phyloP scores from a whole-genome alignment of 1,140 invertebrate species.

The Sesamia nonagrioides region DNA sequence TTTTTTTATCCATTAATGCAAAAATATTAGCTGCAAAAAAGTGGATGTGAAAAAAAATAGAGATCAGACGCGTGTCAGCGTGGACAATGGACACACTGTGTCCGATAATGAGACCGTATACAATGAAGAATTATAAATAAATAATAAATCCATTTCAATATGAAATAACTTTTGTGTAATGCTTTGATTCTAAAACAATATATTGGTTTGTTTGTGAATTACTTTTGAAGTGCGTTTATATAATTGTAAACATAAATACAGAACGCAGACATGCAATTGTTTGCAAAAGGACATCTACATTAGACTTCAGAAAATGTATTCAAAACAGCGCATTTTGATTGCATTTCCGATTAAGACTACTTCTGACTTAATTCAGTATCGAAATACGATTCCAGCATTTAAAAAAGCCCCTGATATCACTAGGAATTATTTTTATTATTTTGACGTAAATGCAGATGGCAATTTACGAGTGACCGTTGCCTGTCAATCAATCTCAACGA shows the following conservation, averaged over 20 bases:
- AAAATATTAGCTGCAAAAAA: constrained; percentile 56
- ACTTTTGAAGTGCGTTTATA: too few relatives aligned
- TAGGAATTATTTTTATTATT: constrained; percentile 45
- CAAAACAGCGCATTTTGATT: too few relatives aligned
- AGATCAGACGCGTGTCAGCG: constrained; percentile 71
- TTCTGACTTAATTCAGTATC: not conserved
- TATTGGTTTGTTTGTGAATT: not conserved
- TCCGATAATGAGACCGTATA: constrained; percentile 60
- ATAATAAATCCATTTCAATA: constrained; percentile 3
- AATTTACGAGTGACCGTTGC: constrained; percentile 80
- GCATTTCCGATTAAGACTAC: not conserved
- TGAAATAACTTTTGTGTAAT: constrained; percentile 1
- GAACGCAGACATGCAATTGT: too few relatives aligned
- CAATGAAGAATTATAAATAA: constrained; percentile 23
- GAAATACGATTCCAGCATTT: not conserved
- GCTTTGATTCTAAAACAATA: not conserved
- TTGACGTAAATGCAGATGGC: constrained; percentile 58
- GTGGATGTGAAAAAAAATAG: constrained; percentile 66
- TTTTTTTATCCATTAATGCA: constrained; percentile 65
- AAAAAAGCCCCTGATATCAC: not conserved
- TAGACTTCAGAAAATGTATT: too few relatives aligned
- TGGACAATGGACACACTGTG: constrained; percentile 59
- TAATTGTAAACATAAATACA: too few relatives aligned
- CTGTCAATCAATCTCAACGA: constrained; percentile 82
- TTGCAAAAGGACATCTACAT: too few relatives aligned